Evolutionary conservation across 2,888 invertebrate genomes (phyloP), one percentile per base, ranked within the genome.

Genomic region (Epirrita christyi): DNA sequence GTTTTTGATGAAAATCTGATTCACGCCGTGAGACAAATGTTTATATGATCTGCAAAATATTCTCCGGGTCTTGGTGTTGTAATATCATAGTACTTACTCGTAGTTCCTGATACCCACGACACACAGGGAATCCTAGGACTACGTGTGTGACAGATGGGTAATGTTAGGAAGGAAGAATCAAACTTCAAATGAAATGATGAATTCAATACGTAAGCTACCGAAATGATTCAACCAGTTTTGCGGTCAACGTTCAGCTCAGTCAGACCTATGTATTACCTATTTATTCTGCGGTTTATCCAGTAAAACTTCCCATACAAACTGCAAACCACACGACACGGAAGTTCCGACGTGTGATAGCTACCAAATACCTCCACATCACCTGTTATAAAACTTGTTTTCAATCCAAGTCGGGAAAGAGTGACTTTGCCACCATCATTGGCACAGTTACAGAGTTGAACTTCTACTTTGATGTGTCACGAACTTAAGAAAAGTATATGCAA

Each of bases 301-400:
- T 63, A 64, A 63, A 64, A 61, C 46, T 59, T 55, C 38, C 48
- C 58, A 48, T 50, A 59, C 56, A 59, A 55, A 56, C 32, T 44
- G 41, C 47, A 51, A 60, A 47, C 56, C 57, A 34, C 52, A 56
- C 52, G 47, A 53, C 50, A 59, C 54, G 55, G 57, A 60, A 60
- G 38, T 61, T 67, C 59, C 58, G 63, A 63, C 62, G 63, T 68
- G 65, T 62, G 76, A 72, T 71, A 68, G 21, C 21, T 21, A 21
- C 21, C 68, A 70, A 70, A 69, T 73, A 72, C 73, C 67, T 61
- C 51, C 52, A 54, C 57, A 64, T 67, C 59, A 70, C 70, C 67
- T 37, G 68, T 69, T 66, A 60, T 61, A 60, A 70, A 75, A 75
- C 77, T 67, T 60, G 77, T 75, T 75, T 68, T 66, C 55, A 55